phyloP scores from a whole-genome alignment of 2,888 invertebrate genomes.

The Galeruca laticollis region DNA sequence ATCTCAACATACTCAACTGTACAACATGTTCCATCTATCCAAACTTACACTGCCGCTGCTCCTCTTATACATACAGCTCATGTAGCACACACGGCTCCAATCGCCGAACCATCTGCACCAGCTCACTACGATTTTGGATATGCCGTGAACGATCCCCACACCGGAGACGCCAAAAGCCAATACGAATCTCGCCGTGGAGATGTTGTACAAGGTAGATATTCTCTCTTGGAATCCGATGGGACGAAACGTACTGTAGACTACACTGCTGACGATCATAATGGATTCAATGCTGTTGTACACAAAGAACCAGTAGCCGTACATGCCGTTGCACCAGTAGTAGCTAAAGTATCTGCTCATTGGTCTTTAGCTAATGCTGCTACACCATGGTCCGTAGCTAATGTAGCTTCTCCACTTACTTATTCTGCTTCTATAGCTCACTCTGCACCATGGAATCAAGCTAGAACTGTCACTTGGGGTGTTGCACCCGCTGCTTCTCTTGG shows the following conservation, averaged over 20 bases:
- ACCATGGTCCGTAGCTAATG: constrained; percentile 5
- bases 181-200: constrained; percentile 73
- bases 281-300: constrained; percentile 70
- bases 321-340: constrained; percentile 50
- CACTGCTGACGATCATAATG: constrained; percentile 68
- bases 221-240: constrained; percentile 70
- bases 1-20: constrained; percentile 39
- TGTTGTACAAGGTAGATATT: constrained; percentile 57
- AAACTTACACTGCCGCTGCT: constrained; percentile 42
- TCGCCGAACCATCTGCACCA: constrained; percentile 52
- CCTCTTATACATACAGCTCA: constrained; percentile 40
- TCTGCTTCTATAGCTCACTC: constrained; percentile 34
- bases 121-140: constrained; percentile 57
- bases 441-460: not conserved
- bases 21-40: constrained; percentile 47
- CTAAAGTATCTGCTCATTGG: constrained; percentile 47
- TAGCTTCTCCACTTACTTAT: constrained; percentile 39
- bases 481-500: constrained; percentile 36
- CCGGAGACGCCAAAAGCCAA: constrained; percentile 71
- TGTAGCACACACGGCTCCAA: constrained; percentile 43
- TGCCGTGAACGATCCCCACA: constrained; percentile 56
- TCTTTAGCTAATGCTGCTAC: constrained; percentile 37
- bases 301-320: constrained; percentile 64
- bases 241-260: constrained; percentile 69
- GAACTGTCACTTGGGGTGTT: not conserved